These are phyloP conservation scores for Anarsia innoxiella DNA, from an alignment of 2,888 invertebrate genomes.

Conservation along the genomic window DNA sequence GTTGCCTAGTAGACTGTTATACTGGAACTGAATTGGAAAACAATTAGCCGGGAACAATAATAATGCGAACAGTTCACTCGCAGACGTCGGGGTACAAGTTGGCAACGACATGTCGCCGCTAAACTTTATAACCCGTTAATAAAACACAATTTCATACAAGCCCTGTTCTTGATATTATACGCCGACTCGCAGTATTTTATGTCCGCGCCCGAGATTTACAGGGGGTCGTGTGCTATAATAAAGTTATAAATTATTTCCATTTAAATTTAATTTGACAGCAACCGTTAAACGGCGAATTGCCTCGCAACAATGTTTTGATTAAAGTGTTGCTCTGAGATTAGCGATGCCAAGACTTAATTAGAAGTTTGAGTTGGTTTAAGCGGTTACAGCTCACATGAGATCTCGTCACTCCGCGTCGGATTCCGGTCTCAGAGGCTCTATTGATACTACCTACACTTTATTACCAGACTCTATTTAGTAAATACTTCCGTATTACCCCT, in stretches of 20 bases:
- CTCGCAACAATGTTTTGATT: conserved; percentile 53
- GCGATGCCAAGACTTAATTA: conserved; percentile 27
- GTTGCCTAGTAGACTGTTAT: not conserved
- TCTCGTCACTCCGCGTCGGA: not conserved
- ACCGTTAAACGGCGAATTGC: conserved; percentile 54
- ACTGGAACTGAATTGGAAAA: conserved; percentile 51
- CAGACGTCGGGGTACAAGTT: conserved; percentile 59
- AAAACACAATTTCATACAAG: conserved; percentile 71
- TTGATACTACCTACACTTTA: no score
- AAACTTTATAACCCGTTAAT: conserved; percentile 70
- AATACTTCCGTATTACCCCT: no score
- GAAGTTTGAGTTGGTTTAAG: conserved; percentile 9
- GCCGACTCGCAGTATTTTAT: conserved; percentile 65
- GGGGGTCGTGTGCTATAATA: conserved; percentile 64
- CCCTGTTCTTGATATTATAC: conserved; percentile 43
- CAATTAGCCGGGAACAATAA: conserved; percentile 57
- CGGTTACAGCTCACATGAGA: conserved; percentile 5
- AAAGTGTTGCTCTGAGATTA: conserved; percentile 45
- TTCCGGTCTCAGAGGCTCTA: not conserved
- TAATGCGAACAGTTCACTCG: conserved; percentile 47
- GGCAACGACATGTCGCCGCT: conserved; percentile 59
- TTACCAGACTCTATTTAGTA: no score
- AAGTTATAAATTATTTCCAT: conserved; percentile 71
- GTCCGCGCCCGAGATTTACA: conserved; percentile 59
- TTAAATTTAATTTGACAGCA: conserved; percentile 72